Conservation (phyloP, 2,888 invertebrate genomes). For the Elysia crispata region DNA sequence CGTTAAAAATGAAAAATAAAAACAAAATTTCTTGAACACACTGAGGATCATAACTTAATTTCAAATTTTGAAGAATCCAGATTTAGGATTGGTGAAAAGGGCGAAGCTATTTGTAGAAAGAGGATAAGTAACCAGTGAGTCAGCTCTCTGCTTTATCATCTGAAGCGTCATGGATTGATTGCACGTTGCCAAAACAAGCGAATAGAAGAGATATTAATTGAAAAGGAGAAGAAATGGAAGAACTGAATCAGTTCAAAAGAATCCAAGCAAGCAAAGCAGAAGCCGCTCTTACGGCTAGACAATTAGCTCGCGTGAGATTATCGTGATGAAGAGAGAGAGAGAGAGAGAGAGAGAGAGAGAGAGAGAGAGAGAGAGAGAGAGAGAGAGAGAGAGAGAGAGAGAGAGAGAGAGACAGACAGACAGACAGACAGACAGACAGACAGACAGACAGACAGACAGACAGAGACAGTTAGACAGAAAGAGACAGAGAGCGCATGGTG, state of each 20-base stretch:
- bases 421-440: constrained; percentile 29
- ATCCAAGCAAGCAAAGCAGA: no score
- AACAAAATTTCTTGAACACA: no score
- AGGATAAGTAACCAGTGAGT: background rate
- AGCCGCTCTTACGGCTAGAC: background rate
- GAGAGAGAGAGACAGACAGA: constrained; percentile 26
- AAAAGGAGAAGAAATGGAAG: background rate
- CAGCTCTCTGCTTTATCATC: background rate
- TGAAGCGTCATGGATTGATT: background rate
- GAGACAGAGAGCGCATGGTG: no score
- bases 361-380: background rate
- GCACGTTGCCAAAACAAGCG: background rate
- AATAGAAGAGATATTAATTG: background rate
- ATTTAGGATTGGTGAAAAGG: no score
- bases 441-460: constrained; percentile 17
- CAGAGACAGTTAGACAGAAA: constrained; percentile 5
- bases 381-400: constrained; percentile 27
- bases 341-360: background rate
- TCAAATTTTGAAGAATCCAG: no score
- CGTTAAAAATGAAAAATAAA: no score
- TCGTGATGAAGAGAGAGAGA: constrained; percentile 1
- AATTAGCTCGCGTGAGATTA: background rate
- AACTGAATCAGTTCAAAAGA: background rate
- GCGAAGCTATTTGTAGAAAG: no score
- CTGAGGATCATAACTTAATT: no score